A percentile compares a stretch with the other conserved stretches of the same genome.
Conservation (phyloP, 1,140 invertebrate species). For the Rhagoletis pomonella region DNA sequence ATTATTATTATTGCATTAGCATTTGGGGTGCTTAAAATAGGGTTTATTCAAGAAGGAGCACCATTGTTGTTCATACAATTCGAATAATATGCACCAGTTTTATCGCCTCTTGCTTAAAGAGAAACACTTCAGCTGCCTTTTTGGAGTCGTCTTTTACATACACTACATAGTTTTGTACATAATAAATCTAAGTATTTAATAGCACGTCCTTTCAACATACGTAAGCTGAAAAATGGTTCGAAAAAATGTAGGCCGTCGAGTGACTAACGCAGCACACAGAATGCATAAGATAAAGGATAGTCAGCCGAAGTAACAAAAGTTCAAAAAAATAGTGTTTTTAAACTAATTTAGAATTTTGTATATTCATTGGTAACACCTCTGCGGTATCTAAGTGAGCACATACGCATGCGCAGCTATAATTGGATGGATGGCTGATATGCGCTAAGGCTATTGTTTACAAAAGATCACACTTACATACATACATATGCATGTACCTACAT, state of each 20-base stretch:
- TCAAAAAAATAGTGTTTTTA: conserved; percentile 12
- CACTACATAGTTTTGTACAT: too few relatives aligned
- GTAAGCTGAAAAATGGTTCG: neutral
- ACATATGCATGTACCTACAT: too few relatives aligned
- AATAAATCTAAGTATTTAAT: neutral
- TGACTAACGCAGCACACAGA: neutral
- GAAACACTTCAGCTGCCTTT: neutral
- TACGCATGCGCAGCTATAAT: conserved; percentile 8
- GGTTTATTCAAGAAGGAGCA: neutral
- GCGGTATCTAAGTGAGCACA: neutral
- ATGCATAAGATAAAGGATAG: neutral
- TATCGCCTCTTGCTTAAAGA: neutral
- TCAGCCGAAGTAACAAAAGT: neutral
- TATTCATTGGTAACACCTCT: neutral
- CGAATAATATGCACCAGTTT: neutral
- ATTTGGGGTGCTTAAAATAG: neutral
- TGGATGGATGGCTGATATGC: too few relatives aligned
- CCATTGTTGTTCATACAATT: neutral
- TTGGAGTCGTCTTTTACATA: neutral
- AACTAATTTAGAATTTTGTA: conserved; percentile 10
- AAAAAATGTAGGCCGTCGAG: neutral
- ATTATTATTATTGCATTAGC: conserved; percentile 40
- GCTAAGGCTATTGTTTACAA: too few relatives aligned
- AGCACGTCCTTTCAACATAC: neutral
- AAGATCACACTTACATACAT: too few relatives aligned